Base-by-base conservation (phyloP, 2,797 vertebrate genomes). In the Tamandua tetradactyla region DNA sequence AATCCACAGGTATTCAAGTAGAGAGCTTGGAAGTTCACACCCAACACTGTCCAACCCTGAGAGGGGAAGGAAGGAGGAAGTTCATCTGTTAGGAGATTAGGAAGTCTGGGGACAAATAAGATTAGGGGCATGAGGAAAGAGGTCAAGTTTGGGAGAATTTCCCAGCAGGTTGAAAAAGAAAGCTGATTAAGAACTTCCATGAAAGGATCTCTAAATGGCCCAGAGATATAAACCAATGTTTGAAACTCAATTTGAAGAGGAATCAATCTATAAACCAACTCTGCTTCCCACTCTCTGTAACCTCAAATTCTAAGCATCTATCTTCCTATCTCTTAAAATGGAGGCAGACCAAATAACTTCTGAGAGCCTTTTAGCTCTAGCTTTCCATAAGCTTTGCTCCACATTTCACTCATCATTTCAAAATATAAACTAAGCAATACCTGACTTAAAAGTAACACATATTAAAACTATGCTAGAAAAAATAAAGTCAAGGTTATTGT, bases 381-480 rank as follows among this genome's bases (percentile, higher is more conserved):
- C 37, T 64, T 80, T 71, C n/a, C 35, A 35, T 14, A 27, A 72
- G 72, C 74, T 91, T 82, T 91, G 32, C 9, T 42, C 92, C 47
- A 15, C 2, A 40, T 40, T 79, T 47, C 64, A 93, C 23, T 84
- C 44, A 88, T 3, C 44, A 62, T 78, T 88, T 96, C 37, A 87
- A 93, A 93, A 52, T n/a, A 49, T 30, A 37, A 81, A 23, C 18
- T 74, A 95, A 27, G 74, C 5, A 85, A 1, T 66, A 10, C 5
- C 37, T 66, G 55, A 59, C 61, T 89, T 87, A 55, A 84, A 89
- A 82, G 89, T 6, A 91, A 75, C 72, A 78, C 1, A 72, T 25
- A 79, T 76, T 64, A 94, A 93, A 94, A 92, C 52, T 44, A 52
- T 15, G 27, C 76, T 79, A 83, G 52, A 55, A 87, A 93, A 93